Base-by-base conservation (phyloP, 2,797 vertebrate species). In the Cephalopachus bancanus region DNA sequence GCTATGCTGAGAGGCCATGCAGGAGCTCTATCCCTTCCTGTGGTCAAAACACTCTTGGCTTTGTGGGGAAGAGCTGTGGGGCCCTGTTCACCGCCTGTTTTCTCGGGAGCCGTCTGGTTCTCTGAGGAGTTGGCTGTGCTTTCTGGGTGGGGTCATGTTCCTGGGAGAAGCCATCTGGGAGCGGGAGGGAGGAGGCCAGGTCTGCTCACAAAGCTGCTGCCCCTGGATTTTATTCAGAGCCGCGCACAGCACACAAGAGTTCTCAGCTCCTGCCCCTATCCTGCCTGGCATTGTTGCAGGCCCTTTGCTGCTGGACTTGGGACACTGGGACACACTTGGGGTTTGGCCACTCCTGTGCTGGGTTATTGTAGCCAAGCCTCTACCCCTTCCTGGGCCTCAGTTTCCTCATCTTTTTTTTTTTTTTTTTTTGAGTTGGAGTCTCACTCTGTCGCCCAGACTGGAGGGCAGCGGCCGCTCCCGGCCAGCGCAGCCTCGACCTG, bases 191-290 rank as follows among this genome's bases (percentile, higher is more conserved):
- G 64, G 76, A 62, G 62, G 4, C 2, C 5, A 16, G 22, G 11
- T 72, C 62, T 59, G 9, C 83, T 72, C 33, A 15, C 4, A 1
- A 10, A 76, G 62, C 37, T 22, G 1, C 53, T 33, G 1, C 55
- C 28, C 74, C 7, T 0, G 11, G 83, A 33, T 51, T 71, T 67
- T 28, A 30, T 51, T 85, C 28, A 14, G 83, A 93, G 64, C 65
- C 0, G 0, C 14, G 26, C 10, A 24, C 3, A 12, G 37, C 20
- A 10, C 7, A 3, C 6, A 2, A 8, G n/a, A 15, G 9, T n/a
- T 80, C 75, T 59, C 5, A 12, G 57, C 30, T 20, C 26, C 76
- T 57, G 51, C 72, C 76, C 83, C 1, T 1, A 12, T 16, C 57
- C 26, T 22, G 17, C 22, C 10, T 7, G 33, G 30, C 1, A 0